Conservation (phyloP, 2,113 vertebrate species). For the Microcebus tavaratra region DNA sequence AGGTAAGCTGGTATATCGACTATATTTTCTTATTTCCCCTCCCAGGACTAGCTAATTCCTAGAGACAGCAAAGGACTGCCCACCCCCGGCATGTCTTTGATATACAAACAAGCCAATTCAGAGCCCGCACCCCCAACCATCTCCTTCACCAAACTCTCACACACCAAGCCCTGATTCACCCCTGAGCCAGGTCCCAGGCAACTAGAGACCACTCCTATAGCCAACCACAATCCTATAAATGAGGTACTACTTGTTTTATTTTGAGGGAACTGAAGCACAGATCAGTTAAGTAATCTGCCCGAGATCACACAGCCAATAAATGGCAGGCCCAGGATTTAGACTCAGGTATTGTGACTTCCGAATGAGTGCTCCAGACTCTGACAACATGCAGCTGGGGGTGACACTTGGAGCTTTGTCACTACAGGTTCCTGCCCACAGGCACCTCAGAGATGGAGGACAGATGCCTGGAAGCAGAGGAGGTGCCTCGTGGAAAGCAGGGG, state of each 20-base stretch:
- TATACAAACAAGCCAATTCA: neutral
- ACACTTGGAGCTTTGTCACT: neutral
- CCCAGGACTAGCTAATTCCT: too few species aligned
- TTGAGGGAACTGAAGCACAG: neutral
- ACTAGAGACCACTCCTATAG: neutral
- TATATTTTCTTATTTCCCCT: neutral
- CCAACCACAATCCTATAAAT: neutral
- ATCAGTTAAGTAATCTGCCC: neutral
- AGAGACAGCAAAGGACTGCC: neutral
- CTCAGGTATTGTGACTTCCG: neutral
- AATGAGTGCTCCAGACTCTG: neutral
- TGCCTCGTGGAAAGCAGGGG: neutral
- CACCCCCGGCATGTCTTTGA: neutral
- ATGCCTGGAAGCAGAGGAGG: neutral
- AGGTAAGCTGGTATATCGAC: neutral
- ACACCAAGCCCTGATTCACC: neutral
- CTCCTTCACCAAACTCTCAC: neutral
- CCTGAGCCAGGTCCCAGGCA: neutral
- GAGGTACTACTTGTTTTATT: neutral
- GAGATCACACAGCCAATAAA: neutral
- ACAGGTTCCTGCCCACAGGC: too few species aligned
- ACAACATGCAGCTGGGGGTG: neutral
- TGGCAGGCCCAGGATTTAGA: neutral
- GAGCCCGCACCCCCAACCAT: neutral
- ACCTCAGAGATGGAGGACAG: neutral